phyloP scores from a whole-genome alignment of 2,113 vertebrate genomes.

The Scalopus aquaticus region DNA sequence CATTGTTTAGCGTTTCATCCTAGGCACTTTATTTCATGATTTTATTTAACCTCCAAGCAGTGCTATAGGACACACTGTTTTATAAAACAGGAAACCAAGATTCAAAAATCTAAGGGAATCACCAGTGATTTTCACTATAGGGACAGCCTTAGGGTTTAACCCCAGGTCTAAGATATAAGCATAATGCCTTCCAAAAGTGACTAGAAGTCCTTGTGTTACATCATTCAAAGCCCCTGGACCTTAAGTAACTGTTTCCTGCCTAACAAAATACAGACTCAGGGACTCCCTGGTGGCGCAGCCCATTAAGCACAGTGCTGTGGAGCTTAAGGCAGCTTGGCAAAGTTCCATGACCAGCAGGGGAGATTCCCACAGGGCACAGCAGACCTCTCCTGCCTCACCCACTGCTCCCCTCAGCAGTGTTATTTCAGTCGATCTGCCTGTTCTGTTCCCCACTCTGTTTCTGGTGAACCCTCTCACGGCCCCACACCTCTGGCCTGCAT shows the following conservation, averaged over 20 bases:
- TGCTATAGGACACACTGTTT: background rate
- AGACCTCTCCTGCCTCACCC: too few relatives aligned
- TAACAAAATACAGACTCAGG: background rate
- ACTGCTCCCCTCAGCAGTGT: too few relatives aligned
- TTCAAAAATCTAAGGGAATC: background rate
- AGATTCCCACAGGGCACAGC: too few relatives aligned
- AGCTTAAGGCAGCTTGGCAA: too few relatives aligned
- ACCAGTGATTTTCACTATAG: background rate
- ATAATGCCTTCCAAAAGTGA: background rate
- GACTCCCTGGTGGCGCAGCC: too few relatives aligned
- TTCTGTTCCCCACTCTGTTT: too few relatives aligned
- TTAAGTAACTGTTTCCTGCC: background rate
- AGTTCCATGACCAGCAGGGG: too few relatives aligned
- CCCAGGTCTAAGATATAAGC: background rate
- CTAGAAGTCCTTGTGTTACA: background rate
- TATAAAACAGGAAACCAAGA: background rate
- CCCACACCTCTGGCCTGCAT: too few relatives aligned
- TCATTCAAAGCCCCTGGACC: background rate
- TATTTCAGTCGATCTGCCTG: too few relatives aligned
- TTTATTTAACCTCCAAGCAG: background rate
- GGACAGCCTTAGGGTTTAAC: background rate
- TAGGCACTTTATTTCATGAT: background rate
- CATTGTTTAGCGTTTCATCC: background rate
- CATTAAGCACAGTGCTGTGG: too few relatives aligned
- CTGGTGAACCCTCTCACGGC: too few relatives aligned